A percentile compares a stretch with the other conserved stretches of the same genome.
Evolutionary conservation across 1,140 invertebrate genomes (phyloP).

Genomic region (Antheraea mylitta): DNA sequence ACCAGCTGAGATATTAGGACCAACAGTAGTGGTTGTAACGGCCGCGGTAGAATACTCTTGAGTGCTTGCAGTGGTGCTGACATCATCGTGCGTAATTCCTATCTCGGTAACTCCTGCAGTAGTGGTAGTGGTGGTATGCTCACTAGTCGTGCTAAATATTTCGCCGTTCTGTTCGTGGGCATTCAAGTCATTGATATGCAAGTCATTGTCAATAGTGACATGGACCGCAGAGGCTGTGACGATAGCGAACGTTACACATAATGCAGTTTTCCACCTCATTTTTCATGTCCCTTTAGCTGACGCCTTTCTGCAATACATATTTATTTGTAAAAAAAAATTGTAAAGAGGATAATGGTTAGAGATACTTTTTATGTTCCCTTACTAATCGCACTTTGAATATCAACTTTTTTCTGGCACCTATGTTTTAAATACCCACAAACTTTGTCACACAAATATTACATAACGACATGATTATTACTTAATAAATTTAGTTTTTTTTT

Average conservation of each 20-base stretch:
- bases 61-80: background rate
- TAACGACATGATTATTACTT: too few relatives aligned
- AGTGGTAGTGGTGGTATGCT: background rate
- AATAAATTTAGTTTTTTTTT: too few relatives aligned
- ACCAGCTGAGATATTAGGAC: background rate
- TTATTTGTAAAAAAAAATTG: background rate
- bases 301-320: background rate
- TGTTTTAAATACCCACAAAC: too few relatives aligned
- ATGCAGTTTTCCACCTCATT: slow-evolving; percentile 7
- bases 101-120: background rate
- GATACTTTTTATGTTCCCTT: too few relatives aligned
- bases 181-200: background rate
- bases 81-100: background rate
- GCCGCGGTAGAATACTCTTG: background rate
- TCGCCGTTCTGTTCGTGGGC: background rate
- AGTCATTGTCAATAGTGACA: background rate
- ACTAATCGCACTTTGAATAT: too few relatives aligned
- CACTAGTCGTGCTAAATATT: background rate
- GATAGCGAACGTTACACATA: background rate
- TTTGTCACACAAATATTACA: too few relatives aligned
- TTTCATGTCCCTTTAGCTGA: background rate
- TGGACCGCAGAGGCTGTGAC: background rate
- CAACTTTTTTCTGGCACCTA: too few relatives aligned
- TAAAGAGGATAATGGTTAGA: too few relatives aligned
- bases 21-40: background rate